A percentile compares a stretch with the other conserved stretches of the same genome.
Conservation (phyloP, 2,113 vertebrate species). For the Pipa parva region DNA sequence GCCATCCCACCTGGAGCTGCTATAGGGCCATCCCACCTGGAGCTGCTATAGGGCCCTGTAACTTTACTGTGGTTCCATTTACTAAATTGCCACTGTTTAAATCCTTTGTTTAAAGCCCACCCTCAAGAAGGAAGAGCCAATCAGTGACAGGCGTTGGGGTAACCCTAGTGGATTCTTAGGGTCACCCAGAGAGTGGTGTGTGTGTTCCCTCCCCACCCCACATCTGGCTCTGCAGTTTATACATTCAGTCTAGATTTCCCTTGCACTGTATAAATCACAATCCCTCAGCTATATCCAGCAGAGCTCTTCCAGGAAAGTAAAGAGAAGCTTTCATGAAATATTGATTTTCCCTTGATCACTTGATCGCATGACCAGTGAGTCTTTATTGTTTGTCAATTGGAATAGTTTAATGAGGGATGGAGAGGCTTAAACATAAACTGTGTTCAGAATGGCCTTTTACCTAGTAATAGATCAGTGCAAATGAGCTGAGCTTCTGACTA, state of each 20-base stretch:
- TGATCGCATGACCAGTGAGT: conserved; percentile 21
- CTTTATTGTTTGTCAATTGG: conserved; percentile 29
- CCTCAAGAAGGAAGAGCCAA: background rate
- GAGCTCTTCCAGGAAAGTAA: conserved; percentile 9
- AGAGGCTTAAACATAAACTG: background rate
- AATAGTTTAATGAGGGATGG: background rate
- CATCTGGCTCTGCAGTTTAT: conserved; percentile 32
- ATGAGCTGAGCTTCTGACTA: too few relatives aligned
- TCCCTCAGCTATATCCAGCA: conserved; percentile 22
- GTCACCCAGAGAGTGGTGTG: background rate
- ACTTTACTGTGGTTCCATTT: too few relatives aligned
- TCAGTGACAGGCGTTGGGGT: background rate
- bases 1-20: too few relatives aligned
- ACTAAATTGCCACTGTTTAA: too few relatives aligned
- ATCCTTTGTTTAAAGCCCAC: too few relatives aligned
- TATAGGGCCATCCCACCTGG: too few relatives aligned
- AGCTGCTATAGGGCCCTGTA: too few relatives aligned
- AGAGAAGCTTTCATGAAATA: conserved; percentile 19
- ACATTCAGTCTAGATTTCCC: conserved; percentile 11
- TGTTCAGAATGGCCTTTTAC: too few relatives aligned
- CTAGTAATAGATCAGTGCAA: too few relatives aligned
- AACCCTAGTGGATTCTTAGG: background rate
- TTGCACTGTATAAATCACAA: conserved; percentile 37
- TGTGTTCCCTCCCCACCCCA: conserved; percentile 14
- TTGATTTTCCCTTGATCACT: conserved; percentile 40